A percentile compares a stretch with the other conserved stretches of the same genome.
phyloP scores from a whole-genome alignment of 2,113 vertebrate species.

The Heteronetta atricapilla region DNA sequence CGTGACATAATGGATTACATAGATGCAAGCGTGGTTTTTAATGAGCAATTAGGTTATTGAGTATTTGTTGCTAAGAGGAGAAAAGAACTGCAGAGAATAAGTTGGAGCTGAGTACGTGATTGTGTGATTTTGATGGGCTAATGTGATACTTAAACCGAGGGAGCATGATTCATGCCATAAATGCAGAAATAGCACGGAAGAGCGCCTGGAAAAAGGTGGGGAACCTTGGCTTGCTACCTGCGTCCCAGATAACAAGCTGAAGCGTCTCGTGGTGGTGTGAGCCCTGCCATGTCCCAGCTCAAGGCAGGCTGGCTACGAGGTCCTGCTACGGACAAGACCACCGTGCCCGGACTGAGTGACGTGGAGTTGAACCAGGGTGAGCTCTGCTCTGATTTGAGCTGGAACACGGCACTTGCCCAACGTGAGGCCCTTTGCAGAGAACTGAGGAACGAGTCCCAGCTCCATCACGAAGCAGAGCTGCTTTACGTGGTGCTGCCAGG shows the following conservation, averaged over 20 bases:
- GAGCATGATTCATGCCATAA: not conserved
- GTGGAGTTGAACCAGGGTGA: fast-evolving
- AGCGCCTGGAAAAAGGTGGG: not conserved
- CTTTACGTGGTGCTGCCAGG: fast-evolving
- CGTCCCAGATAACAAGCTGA: not conserved
- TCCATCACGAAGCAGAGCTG: not conserved
- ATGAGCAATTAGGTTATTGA: slow-evolving; percentile 69
- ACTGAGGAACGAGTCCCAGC: not conserved
- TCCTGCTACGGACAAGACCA: fast-evolving
- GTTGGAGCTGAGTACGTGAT: not conserved
- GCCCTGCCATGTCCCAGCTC: not conserved
- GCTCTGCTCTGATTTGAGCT: not conserved
- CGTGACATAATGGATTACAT: slow-evolving; percentile 43
- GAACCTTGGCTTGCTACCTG: not conserved
- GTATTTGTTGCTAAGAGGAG: slow-evolving; percentile 43
- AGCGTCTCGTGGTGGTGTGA: not conserved
- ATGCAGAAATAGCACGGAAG: fast-evolving
- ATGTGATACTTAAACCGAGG: not conserved
- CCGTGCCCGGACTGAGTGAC: not conserved
- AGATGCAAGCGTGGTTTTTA: slow-evolving; percentile 1
- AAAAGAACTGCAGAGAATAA: not conserved
- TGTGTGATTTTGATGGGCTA: not conserved
- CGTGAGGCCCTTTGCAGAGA: not conserved
- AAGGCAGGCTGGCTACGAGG: not conserved
- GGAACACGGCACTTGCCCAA: not conserved